A percentile compares a stretch with the other conserved stretches of the same genome.
Evolutionary conservation across 2,888 invertebrate genomes (phyloP).

Genomic region (Ethmia dodecea): DNA sequence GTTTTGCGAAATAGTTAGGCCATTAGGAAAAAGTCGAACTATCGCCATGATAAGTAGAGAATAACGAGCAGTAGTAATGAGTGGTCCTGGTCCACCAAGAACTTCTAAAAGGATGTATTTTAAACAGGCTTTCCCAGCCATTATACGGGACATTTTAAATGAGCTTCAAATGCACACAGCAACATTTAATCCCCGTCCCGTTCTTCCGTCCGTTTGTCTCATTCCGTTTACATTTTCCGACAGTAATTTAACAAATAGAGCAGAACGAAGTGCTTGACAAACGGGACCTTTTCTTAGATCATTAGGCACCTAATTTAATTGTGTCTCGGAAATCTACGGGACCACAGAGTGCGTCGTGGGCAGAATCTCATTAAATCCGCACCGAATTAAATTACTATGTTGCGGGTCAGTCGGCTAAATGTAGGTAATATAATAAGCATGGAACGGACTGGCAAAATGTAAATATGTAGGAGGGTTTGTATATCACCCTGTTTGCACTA

Average conservation of each 20-base stretch:
- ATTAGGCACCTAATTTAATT: slow-evolving; percentile 40
- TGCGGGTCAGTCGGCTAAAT: slow-evolving; percentile 31
- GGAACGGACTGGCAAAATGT: slow-evolving; percentile 12
- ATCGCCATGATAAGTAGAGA: too few relatives aligned
- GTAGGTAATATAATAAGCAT: slow-evolving; percentile 33
- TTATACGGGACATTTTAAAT: too few relatives aligned
- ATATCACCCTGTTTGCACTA: slow-evolving; percentile 9
- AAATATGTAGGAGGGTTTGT: slow-evolving; percentile 13
- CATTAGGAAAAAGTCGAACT: too few relatives aligned
- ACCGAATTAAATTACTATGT: slow-evolving; percentile 49
- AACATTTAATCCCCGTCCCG: too few relatives aligned
- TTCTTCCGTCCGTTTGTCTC: slow-evolving; percentile 16
- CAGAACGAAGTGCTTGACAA: slow-evolving; percentile 13
- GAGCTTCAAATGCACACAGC: too few relatives aligned
- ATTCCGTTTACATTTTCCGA: slow-evolving; percentile 18
- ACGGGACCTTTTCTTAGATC: slow-evolving; percentile 21
- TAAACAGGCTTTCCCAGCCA: too few relatives aligned
- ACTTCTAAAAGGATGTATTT: too few relatives aligned
- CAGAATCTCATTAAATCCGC: slow-evolving; percentile 52
- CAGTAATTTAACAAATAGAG: slow-evolving; percentile 21
- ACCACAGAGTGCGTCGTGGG: slow-evolving; percentile 28
- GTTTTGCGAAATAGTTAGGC: too few relatives aligned
- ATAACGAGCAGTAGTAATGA: too few relatives aligned
- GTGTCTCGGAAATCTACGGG: slow-evolving; percentile 31
- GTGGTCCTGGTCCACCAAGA: too few relatives aligned